Evolutionary conservation across 2,888 invertebrate genomes (phyloP).

Genomic region (Apamea monoglypha): DNA sequence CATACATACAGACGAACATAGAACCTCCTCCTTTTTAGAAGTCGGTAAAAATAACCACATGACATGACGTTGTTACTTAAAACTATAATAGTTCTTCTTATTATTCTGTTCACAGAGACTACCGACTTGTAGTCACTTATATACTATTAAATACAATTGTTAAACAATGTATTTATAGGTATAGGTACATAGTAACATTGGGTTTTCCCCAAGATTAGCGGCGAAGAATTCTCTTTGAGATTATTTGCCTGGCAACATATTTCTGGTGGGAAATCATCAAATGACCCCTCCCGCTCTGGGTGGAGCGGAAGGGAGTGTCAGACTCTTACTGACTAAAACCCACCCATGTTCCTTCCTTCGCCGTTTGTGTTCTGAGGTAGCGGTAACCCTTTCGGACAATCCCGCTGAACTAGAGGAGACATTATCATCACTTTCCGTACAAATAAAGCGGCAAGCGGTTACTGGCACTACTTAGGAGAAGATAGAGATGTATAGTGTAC

Average conservation of each 20-base stretch:
- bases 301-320: too few relatives aligned
- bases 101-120: slow-evolving; percentile 25
- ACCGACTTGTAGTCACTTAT: background rate
- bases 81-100: background rate
- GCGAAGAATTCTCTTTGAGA: background rate
- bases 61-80: background rate
- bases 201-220: slow-evolving; percentile 16
- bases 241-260: background rate
- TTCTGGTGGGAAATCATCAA: too few relatives aligned
- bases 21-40: background rate
- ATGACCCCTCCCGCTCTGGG: too few relatives aligned
- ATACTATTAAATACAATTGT: slow-evolving; percentile 1
- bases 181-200: background rate
- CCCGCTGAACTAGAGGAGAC: too few relatives aligned
- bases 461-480: too few relatives aligned
- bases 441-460: too few relatives aligned
- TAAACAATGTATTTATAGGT: slow-evolving; percentile 3
- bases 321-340: too few relatives aligned
- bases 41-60: background rate
- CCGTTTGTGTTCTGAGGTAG: too few relatives aligned
- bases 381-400: too few relatives aligned
- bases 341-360: too few relatives aligned
- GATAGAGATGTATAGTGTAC: background rate
- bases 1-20: background rate
- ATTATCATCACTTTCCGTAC: too few relatives aligned